Conservation (phyloP, 2,797 vertebrate species). For the Mormyrus hasselquistii region DNA sequence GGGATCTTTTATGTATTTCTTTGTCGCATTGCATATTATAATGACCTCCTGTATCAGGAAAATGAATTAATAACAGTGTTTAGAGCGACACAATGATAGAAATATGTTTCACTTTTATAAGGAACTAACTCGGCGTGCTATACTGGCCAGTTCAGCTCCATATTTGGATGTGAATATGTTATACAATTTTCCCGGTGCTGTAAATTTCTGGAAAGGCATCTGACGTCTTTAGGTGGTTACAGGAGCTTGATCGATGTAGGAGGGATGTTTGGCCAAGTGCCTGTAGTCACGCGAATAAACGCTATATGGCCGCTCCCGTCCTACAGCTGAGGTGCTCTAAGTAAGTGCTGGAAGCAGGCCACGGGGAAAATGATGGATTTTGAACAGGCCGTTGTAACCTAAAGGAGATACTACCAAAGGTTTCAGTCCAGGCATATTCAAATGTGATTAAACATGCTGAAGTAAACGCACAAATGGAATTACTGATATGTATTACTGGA, state of each 20-base stretch:
- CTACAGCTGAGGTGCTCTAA: background rate
- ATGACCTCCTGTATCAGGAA: background rate
- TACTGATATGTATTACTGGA: background rate
- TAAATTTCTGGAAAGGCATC: background rate
- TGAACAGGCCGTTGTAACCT: background rate
- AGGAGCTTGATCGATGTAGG: background rate
- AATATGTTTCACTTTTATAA: background rate
- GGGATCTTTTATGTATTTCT: background rate
- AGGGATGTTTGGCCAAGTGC: background rate
- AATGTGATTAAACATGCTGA: background rate
- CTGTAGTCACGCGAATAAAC: background rate
- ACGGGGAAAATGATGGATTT: background rate
- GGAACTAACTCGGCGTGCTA: background rate
- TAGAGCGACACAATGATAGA: background rate
- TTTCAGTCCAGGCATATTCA: background rate
- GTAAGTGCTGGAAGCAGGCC: background rate
- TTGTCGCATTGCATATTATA: background rate
- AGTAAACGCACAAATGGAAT: background rate
- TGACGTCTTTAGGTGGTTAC: background rate
- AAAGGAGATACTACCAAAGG: background rate
- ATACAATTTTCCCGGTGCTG: background rate
- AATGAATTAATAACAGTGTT: background rate
- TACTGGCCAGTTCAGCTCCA: background rate
- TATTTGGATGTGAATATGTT: background rate
- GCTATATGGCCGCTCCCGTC: background rate